A percentile compares a stretch with the other conserved stretches of the same genome.
Evolutionary conservation across 1,140 invertebrate genomes (phyloP).

Genomic region (Babylonia areolata): DNA sequence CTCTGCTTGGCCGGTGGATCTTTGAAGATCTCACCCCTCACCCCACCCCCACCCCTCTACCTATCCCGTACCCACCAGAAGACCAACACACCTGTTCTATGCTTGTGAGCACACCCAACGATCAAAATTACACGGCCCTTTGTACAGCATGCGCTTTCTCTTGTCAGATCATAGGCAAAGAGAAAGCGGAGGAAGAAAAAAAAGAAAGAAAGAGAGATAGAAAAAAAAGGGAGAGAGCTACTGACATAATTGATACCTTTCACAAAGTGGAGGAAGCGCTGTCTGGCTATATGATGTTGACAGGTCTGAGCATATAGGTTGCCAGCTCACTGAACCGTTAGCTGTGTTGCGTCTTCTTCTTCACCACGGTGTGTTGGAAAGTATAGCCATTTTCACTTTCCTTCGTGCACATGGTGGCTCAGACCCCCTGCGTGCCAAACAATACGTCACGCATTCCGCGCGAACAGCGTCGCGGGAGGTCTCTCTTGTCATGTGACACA

Average conservation of each 20-base stretch:
- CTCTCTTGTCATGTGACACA: slow-evolving; percentile 35
- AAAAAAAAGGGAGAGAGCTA: background rate
- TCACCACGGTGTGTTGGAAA: background rate
- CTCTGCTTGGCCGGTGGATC: too few species aligned
- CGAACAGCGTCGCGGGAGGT: slow-evolving; percentile 27
- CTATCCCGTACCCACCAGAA: too few species aligned
- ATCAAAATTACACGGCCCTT: too few species aligned
- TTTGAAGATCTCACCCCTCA: too few species aligned
- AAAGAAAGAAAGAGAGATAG: background rate
- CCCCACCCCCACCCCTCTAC: too few species aligned
- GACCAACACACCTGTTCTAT: background rate
- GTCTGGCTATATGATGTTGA: background rate
- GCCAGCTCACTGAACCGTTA: background rate
- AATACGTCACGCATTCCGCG: slow-evolving; percentile 42
- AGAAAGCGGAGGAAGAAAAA: background rate
- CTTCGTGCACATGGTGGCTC: slow-evolving; percentile 16
- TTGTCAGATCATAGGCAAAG: too few species aligned
- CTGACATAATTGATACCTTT: too few species aligned
- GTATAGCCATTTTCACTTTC: slow-evolving; percentile 12
- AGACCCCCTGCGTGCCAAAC: slow-evolving; percentile 39
- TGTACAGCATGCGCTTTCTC: too few species aligned
- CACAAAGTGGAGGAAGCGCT: too few species aligned
- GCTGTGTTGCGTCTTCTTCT: background rate
- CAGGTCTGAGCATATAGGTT: background rate
- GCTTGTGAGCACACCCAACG: too few species aligned